Evolutionary conservation across 1,140 invertebrate species (phyloP).

Genomic region (Conus betulinus): DNA sequence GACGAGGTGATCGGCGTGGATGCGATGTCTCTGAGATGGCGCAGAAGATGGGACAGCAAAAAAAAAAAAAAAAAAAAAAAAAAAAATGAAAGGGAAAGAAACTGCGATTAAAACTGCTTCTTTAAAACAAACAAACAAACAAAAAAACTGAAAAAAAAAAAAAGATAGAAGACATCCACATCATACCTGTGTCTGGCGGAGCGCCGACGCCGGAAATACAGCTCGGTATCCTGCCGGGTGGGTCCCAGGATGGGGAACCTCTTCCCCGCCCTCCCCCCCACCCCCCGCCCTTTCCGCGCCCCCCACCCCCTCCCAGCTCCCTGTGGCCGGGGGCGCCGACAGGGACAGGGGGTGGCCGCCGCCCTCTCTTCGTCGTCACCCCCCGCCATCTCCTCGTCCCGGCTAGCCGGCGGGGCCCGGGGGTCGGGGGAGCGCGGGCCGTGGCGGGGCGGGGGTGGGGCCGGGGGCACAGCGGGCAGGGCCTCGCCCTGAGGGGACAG

Average conservation of each 20-base stretch:
- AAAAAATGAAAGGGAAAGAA: too few relatives aligned
- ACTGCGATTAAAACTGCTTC: too few relatives aligned
- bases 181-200: background rate
- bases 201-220: constrained; percentile 9
- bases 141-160: constrained; percentile 15
- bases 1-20: too few relatives aligned
- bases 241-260: constrained; percentile 29
- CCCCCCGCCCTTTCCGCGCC: background rate
- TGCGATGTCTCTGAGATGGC: too few relatives aligned
- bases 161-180: background rate
- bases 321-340: background rate
- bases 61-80: too few relatives aligned
- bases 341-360: background rate
- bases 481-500: background rate
- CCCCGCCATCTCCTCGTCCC: background rate
- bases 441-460: too few relatives aligned
- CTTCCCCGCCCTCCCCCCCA: background rate
- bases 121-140: constrained; percentile 7
- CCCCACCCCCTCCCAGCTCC: background rate
- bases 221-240: constrained; percentile 27
- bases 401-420: too few relatives aligned
- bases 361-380: background rate
- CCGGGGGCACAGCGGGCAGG: too few relatives aligned
- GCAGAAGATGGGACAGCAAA: too few relatives aligned
- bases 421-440: too few relatives aligned